A percentile compares a stretch with the other conserved stretches of the same genome.
phyloP scores from a whole-genome alignment of 1,140 invertebrate genomes.

The Battus philenor region DNA sequence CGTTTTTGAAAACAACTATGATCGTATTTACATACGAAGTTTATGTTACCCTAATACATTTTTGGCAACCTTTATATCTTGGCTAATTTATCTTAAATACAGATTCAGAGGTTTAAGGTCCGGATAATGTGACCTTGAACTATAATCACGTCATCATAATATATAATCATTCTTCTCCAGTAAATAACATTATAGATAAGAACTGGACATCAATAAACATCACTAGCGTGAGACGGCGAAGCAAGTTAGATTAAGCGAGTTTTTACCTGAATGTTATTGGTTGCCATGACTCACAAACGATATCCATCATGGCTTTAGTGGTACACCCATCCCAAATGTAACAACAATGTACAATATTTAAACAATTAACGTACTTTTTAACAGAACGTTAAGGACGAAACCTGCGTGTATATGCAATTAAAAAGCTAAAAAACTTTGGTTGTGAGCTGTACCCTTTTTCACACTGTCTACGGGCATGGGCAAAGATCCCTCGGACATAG shows the following conservation, averaged over 20 bases:
- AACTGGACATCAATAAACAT: too few relatives aligned
- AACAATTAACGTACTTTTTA: not conserved
- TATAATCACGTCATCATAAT: too few relatives aligned
- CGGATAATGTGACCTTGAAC: too few relatives aligned
- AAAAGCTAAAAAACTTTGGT: conserved; percentile 3
- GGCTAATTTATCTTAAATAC: too few relatives aligned
- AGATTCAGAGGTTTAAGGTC: too few relatives aligned
- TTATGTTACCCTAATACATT: too few relatives aligned
- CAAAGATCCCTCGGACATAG: not conserved
- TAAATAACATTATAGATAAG: too few relatives aligned
- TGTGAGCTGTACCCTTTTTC: conserved; percentile 7
- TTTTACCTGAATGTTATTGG: conserved; percentile 16
- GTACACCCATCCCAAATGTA: conserved; percentile 3
- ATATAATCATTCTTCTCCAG: too few relatives aligned
- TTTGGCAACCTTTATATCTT: too few relatives aligned
- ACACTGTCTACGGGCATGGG: conserved; percentile 9
- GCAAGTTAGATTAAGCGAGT: conserved; percentile 13
- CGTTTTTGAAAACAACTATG: too few relatives aligned
- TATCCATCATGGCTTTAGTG: conserved; percentile 15
- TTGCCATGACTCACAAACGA: conserved; percentile 13
- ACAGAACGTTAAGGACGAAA: not conserved
- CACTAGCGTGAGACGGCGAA: conserved; percentile 6
- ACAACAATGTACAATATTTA: not conserved
- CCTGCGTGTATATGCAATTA: not conserved
- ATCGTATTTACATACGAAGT: too few relatives aligned